Conservation (phyloP, 2,113 vertebrate genomes). For the Cardinalis cardinalis region DNA sequence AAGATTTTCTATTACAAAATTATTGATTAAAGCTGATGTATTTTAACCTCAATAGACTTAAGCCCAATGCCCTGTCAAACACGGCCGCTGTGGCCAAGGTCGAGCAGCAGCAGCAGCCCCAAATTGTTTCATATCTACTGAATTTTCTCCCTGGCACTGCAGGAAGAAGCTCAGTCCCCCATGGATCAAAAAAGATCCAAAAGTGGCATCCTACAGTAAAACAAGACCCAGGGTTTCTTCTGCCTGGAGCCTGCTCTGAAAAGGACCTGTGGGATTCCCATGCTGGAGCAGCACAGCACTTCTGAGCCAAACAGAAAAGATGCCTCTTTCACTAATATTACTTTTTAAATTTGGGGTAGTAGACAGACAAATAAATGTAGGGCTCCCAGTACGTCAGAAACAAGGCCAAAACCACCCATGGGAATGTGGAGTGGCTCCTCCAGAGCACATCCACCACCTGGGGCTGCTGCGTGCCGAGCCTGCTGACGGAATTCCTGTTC, state of each 20-base stretch:
- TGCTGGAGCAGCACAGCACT: background rate
- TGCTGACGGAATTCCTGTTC: background rate
- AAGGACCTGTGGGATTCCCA: background rate
- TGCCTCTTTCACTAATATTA: background rate
- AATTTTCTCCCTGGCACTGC: background rate
- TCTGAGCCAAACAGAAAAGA: background rate
- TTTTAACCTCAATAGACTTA: slow-evolving; percentile 65
- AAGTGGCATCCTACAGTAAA: background rate
- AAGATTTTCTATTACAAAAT: slow-evolving; percentile 72
- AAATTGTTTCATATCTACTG: slow-evolving; percentile 11
- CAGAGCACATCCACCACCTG: accelerated
- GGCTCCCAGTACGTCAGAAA: background rate
- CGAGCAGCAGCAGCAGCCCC: background rate
- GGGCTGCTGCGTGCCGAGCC: accelerated
- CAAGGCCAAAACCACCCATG: background rate
- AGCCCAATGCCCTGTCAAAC: slow-evolving; percentile 37
- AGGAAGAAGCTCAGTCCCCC: background rate
- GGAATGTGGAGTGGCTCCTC: accelerated
- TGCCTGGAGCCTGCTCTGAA: background rate
- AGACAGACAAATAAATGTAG: background rate
- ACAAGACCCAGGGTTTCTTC: background rate
- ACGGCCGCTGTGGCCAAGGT: slow-evolving; percentile 28
- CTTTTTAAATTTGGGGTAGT: background rate
- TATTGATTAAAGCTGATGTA: slow-evolving; percentile 74
- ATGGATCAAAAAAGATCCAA: background rate